Evolutionary conservation across 2,113 vertebrate species (phyloP).

Genomic region (Pelodiscus sinensis): DNA sequence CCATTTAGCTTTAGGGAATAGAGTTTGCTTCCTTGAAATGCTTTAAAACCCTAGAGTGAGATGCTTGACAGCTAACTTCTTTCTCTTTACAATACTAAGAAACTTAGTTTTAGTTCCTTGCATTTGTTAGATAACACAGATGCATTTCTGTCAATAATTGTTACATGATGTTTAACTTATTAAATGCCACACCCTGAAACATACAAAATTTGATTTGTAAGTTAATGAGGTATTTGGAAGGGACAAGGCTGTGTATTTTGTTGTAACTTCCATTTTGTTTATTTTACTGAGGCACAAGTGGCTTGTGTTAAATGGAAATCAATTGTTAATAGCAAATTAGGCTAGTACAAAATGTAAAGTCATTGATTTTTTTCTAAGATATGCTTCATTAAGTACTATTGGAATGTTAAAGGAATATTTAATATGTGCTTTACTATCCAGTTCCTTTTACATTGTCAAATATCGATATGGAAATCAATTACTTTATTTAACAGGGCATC

Average conservation of each 20-base stretch:
- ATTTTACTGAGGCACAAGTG: background rate
- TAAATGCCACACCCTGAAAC: conserved; percentile 1
- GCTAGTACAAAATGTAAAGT: background rate
- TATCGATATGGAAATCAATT: background rate
- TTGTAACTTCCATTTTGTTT: background rate
- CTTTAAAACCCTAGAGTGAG: conserved; percentile 34
- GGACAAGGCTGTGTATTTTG: background rate
- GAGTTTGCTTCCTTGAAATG: background rate
- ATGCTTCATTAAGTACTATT: background rate
- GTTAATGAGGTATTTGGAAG: background rate
- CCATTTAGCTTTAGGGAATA: conserved; percentile 23
- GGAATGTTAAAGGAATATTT: background rate
- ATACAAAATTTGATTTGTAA: background rate
- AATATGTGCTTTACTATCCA: background rate
- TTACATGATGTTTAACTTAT: background rate
- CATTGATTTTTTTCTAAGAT: background rate
- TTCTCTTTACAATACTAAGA: background rate
- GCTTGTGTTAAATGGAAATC: conserved; percentile 13
- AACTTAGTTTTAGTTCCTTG: background rate
- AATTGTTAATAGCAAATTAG: conserved; percentile 13
- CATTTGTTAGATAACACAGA: background rate
- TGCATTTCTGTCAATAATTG: background rate
- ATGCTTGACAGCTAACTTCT: conserved; percentile 23
- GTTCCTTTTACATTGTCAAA: background rate
- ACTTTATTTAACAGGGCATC: background rate